phyloP scores from a whole-genome alignment of 1,140 invertebrate species.

The Psix sp. region DNA sequence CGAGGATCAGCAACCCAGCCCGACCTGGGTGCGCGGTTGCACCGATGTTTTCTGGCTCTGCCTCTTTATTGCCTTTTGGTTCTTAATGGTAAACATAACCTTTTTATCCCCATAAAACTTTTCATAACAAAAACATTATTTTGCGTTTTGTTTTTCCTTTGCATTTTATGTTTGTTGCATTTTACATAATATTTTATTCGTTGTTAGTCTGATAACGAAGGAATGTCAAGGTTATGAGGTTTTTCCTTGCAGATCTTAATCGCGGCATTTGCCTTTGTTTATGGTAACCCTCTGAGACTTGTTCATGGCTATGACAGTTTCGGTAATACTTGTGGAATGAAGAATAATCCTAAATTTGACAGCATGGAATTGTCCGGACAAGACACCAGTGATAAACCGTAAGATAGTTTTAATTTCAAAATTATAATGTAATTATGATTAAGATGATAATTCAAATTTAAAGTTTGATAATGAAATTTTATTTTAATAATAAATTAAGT shows the following conservation, averaged over 20 bases:
- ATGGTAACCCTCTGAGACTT: conserved; percentile 90
- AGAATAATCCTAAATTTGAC: conserved; percentile 85
- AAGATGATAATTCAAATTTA: too few species aligned
- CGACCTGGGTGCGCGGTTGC: conserved; percentile 80
- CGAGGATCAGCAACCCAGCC: conserved; percentile 66
- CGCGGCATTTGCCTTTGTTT: conserved; percentile 91
- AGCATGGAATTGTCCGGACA: conserved; percentile 86
- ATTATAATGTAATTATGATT: conserved; percentile 7
- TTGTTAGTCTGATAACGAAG: conserved; percentile 5
- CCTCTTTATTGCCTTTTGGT: conserved; percentile 90
- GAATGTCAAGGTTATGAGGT: background rate
- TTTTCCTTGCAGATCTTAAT: conserved; percentile 83
- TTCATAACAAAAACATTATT: background rate
- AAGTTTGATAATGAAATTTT: too few species aligned
- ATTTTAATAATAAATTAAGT: too few species aligned
- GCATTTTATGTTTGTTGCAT: conserved; percentile 23
- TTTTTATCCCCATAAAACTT: background rate
- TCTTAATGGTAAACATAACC: conserved; percentile 86
- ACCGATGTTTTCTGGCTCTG: conserved; percentile 92
- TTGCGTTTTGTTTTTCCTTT: conserved; percentile 3
- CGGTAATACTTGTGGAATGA: conserved; percentile 95
- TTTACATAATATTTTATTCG: background rate
- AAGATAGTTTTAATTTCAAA: conserved; percentile 56
- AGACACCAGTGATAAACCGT: conserved; percentile 87
- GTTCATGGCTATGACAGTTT: conserved; percentile 96